These are phyloP conservation scores for Micropterix aruncella DNA, from an alignment of 2,888 invertebrate genomes.

Conservation along the genomic window DNA sequence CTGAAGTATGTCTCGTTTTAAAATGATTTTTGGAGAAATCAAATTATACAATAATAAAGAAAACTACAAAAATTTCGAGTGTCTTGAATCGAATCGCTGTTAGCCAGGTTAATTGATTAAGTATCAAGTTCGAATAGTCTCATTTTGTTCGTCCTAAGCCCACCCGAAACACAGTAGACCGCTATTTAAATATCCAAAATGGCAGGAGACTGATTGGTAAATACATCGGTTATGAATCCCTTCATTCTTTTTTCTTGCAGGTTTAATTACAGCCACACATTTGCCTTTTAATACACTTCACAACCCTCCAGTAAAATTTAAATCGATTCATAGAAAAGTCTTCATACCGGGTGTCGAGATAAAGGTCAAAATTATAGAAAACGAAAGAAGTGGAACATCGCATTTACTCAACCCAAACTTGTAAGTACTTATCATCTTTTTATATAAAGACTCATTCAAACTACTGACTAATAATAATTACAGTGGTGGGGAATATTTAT, in stretches of 20 bases:
- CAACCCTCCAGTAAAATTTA: slow-evolving; percentile 55
- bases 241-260: slow-evolving; percentile 19
- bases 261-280: slow-evolving; percentile 15
- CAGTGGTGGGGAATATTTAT: slow-evolving; percentile 2
- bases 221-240: too few species aligned
- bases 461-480: slow-evolving; percentile 1
- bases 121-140: too few species aligned
- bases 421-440: slow-evolving; percentile 41
- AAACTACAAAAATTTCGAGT: too few species aligned
- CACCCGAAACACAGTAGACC: too few species aligned
- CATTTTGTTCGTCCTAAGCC: too few species aligned
- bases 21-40: too few species aligned
- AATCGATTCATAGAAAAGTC: slow-evolving; percentile 57
- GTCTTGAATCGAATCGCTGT: too few species aligned
- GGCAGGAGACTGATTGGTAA: too few species aligned
- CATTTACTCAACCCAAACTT: slow-evolving; percentile 82
- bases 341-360: slow-evolving; percentile 73
- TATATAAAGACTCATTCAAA: not conserved
- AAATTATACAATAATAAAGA: too few species aligned
- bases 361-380: slow-evolving; percentile 58
- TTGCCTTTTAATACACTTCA: slow-evolving; percentile 56
- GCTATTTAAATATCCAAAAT: too few species aligned
- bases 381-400: slow-evolving; percentile 69
- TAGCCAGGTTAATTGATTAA: too few species aligned
- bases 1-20: too few species aligned